Evolutionary conservation across 1,140 invertebrate genomes (phyloP).

Genomic region (Drosophila nikananu): DNA sequence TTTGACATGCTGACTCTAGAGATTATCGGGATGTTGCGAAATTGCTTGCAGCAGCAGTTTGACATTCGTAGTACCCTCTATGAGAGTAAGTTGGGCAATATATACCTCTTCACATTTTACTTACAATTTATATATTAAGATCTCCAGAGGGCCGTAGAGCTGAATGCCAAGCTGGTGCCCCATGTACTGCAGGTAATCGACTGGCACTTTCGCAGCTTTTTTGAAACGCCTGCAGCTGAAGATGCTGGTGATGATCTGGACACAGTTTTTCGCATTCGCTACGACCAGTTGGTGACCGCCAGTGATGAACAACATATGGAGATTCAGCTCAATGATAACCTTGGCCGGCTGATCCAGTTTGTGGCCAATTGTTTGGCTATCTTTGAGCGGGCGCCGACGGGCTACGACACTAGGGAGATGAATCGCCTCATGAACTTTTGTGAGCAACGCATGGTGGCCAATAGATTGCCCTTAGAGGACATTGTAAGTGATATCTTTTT

Average conservation of each 20-base stretch:
- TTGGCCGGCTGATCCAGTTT: constrained; percentile 73
- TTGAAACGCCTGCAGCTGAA: constrained; percentile 46
- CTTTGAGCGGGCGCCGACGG: constrained; percentile 60
- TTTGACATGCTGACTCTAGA: constrained; percentile 84
- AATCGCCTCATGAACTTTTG: constrained; percentile 55
- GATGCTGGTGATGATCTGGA: constrained; percentile 56
- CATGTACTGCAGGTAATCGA: constrained; percentile 82
- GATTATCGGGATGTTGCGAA: constrained; percentile 78
- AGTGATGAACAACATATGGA: constrained; percentile 56
- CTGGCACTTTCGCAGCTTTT: constrained; percentile 79
- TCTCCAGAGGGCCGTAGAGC: constrained; percentile 78
- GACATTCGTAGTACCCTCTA: constrained; percentile 75
- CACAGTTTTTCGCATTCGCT: constrained; percentile 57
- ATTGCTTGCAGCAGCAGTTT: constrained; percentile 71
- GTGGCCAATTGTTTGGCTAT: constrained; percentile 67
- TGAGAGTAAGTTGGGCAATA: constrained; percentile 57
- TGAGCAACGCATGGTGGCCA: constrained; percentile 60
- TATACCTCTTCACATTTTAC: background rate
- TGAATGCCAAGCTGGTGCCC: constrained; percentile 78
- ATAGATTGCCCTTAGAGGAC: constrained; percentile 64
- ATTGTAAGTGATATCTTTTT: constrained; percentile 28
- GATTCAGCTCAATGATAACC: constrained; percentile 72
- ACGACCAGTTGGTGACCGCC: constrained; percentile 53
- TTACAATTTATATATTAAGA: constrained; percentile 33
- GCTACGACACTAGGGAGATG: constrained; percentile 73